Conservation (phyloP, 1,140 invertebrate species). For the Luehdorfia chinensis region DNA sequence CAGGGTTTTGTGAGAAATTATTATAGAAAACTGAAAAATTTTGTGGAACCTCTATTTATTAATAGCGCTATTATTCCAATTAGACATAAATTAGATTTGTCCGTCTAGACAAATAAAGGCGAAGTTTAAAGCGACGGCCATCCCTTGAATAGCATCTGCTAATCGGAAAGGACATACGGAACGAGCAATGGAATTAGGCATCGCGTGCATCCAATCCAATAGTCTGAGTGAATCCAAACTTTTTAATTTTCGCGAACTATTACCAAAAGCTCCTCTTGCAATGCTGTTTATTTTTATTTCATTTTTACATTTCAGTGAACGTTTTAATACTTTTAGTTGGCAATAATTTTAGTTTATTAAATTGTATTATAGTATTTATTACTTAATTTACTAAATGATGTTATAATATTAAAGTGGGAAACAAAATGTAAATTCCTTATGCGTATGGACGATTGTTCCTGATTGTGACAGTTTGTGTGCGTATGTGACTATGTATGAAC, state of each 20-base stretch:
- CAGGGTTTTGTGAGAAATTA: no score
- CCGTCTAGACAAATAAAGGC: constrained; percentile 13
- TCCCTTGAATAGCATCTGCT: constrained; percentile 11
- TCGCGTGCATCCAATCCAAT: constrained; percentile 45
- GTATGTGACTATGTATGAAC: no score
- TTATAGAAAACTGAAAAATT: no score
- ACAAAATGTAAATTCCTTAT: no score
- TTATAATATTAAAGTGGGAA: no score
- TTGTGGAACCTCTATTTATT: no score
- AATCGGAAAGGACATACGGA: constrained; percentile 21
- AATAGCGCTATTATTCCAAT: no score
- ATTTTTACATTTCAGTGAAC: neutral
- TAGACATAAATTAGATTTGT: constrained; percentile 11
- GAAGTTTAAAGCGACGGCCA: neutral
- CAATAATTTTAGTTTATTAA: no score
- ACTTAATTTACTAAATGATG: no score
- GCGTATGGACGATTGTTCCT: no score
- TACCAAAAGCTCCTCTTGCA: constrained; percentile 8
- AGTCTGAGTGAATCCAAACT: constrained; percentile 44
- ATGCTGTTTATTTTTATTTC: neutral
- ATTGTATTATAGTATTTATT: no score
- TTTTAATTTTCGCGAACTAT: constrained; percentile 28
- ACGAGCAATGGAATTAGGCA: constrained; percentile 27
- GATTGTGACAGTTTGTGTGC: no score
- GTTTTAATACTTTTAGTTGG: neutral